These are phyloP conservation scores for Drosophila algonquin DNA, from an alignment of 2,888 invertebrate species.

Conservation along the genomic window DNA sequence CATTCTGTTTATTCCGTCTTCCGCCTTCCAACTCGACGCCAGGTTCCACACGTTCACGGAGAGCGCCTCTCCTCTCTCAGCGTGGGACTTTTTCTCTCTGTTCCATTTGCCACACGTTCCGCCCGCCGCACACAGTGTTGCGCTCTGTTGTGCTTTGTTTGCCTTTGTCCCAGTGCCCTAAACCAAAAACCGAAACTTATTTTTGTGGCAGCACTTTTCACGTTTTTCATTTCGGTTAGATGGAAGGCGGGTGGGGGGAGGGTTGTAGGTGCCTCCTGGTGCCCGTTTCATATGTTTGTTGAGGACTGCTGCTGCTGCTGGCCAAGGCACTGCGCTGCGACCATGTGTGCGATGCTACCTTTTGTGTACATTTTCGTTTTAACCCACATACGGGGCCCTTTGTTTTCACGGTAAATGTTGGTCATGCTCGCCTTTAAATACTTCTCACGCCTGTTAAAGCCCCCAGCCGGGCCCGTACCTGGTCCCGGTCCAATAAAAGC, in stretches of 20 bases:
- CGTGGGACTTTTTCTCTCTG: slow-evolving; percentile 24
- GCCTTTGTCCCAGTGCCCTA: slow-evolving; percentile 60
- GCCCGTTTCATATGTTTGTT: slow-evolving; percentile 58
- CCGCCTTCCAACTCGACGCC: neutral
- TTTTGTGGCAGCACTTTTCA: slow-evolving; percentile 76
- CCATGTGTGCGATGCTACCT: slow-evolving; percentile 67
- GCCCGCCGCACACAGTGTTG: slow-evolving; percentile 33
- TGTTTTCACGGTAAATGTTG: slow-evolving; percentile 54
- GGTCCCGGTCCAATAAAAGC: slow-evolving; percentile 47
- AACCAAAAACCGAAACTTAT: slow-evolving; percentile 53
- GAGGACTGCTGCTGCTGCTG: slow-evolving; percentile 28
- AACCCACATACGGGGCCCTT: slow-evolving; percentile 69
- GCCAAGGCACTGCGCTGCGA: slow-evolving; percentile 49
- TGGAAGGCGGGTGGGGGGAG: neutral
- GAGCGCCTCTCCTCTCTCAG: slow-evolving; percentile 3
- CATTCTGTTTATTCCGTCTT: neutral
- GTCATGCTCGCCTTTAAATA: slow-evolving; percentile 61
- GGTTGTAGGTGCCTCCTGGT: slow-evolving; percentile 1
- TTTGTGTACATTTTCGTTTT: slow-evolving; percentile 77
- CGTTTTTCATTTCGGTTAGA: slow-evolving; percentile 62
- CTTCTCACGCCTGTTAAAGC: slow-evolving; percentile 49
- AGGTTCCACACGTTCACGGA: slow-evolving; percentile 36
- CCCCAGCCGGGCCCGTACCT: neutral
- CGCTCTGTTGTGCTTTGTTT: slow-evolving; percentile 51
- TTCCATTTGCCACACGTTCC: slow-evolving; percentile 24